Base-by-base conservation (phyloP, 1,140 invertebrate genomes). In the Nasonia longicornis region DNA sequence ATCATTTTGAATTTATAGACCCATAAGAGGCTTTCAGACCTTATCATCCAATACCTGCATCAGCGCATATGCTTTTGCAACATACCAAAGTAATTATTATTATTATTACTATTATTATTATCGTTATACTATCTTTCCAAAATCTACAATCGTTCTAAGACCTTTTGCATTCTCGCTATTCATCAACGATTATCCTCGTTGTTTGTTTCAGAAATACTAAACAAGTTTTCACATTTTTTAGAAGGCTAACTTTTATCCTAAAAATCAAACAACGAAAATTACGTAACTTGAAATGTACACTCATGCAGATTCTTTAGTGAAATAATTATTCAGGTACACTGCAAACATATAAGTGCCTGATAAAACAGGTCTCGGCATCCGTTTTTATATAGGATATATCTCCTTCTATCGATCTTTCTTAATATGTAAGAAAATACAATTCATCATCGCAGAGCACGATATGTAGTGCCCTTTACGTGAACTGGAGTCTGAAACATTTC, bases 401-500 rank as follows among this genome's bases (percentile, higher is more conserved):
- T 70, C 35, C 73, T 20, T 76, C 31, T 45, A 70, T 12, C 16
- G 35, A 58, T 77, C 38, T 45, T 73, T 45, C 42, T 82, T 71
- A 83, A 84, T 85, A 84, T 84, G 29, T 66, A 79, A 69, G 83
- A 86, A 87, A 85, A 75, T 84, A 79, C 75, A 82, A 72, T 77
- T 48, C 69, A 87, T 89, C 86, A 90, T 88, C 88, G 87, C 77
- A 90, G 73, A 38, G 89, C 86, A 72, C 88, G 84, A 84, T 88
- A 89, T n/a, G 89, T 86, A 3, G 89, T 84, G 11, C 85, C 83
- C 81, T 88, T 90, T 38, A 82, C 64, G 77, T 89, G 84, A n/a
- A 87, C 84, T 6, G 90, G 90, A 77, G 90, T 83, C 90, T 91
- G 79, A 75, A 91, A 91, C 74, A 84, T 84, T 70, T 77, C 74